These are phyloP conservation scores for Drosophila incognita DNA, from an alignment of 2,888 invertebrate species.

Conservation along the genomic window DNA sequence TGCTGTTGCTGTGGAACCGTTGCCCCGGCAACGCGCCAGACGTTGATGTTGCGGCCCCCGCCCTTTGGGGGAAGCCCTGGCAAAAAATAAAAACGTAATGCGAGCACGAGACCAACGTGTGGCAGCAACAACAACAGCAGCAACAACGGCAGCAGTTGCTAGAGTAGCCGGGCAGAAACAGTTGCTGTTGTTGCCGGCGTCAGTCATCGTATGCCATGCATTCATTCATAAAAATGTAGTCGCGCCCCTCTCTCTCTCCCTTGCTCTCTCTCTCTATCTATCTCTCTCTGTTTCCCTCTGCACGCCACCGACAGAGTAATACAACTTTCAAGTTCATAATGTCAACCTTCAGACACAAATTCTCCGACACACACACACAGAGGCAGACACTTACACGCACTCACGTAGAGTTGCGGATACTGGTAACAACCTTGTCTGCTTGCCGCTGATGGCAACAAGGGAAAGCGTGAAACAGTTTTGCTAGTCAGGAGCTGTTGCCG, in stretches of 20 bases:
- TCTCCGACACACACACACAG: constrained; percentile 41
- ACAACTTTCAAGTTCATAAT: constrained; percentile 84
- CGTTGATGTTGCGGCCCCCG: constrained; percentile 40
- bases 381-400: constrained; percentile 10
- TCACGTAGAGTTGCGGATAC: constrained; percentile 22
- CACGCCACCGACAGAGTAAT: constrained; percentile 38
- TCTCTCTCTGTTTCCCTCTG: not conserved
- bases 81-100: constrained; percentile 47
- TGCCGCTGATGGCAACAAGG: constrained; percentile 44
- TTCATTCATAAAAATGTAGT: constrained; percentile 77
- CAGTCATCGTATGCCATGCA: constrained; percentile 63
- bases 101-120: constrained; percentile 55
- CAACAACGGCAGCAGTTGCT: constrained; percentile 2
- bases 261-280: no score
- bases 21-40: constrained; percentile 52
- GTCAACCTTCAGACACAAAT: constrained; percentile 80
- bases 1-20: constrained; percentile 29
- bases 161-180: constrained; percentile 10
- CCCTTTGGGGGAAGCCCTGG: constrained; percentile 53
- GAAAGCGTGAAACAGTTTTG: constrained; percentile 75
- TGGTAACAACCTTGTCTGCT: constrained; percentile 44
- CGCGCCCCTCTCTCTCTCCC: not conserved
- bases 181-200: constrained; percentile 28
- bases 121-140: constrained; percentile 24
- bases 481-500: constrained; percentile 48